phyloP scores from a whole-genome alignment of 1,140 invertebrate genomes.

The Dinoponera quadriceps region DNA sequence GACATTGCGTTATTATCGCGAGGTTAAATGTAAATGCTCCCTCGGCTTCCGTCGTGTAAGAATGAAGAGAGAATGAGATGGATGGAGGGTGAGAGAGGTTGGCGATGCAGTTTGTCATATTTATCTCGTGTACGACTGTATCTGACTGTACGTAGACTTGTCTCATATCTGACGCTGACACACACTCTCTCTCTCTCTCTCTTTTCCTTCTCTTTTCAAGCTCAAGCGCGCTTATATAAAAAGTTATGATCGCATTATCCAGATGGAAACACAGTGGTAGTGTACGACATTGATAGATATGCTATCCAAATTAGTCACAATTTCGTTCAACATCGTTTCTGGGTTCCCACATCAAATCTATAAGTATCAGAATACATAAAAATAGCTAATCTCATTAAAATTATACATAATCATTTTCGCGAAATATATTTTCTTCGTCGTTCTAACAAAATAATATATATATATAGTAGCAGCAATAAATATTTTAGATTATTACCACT shows the following conservation, averaged over 20 bases:
- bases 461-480: too few species aligned
- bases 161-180: neutral
- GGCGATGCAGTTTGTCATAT: neutral
- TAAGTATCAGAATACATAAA: too few species aligned
- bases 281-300: neutral
- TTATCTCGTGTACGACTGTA: neutral
- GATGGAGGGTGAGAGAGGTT: neutral
- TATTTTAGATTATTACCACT: too few species aligned
- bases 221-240: neutral
- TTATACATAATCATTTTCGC: too few species aligned
- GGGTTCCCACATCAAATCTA: too few species aligned
- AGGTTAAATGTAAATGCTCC: neutral
- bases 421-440: too few species aligned
- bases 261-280: neutral
- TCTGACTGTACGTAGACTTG: neutral
- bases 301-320: too few species aligned
- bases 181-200: neutral
- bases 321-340: too few species aligned
- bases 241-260: conserved; percentile 5
- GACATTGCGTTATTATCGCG: neutral
- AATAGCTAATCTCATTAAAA: too few species aligned
- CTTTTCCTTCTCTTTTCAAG: too few species aligned
- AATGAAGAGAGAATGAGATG: neutral
- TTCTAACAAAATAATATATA: too few species aligned
- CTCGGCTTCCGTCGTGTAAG: neutral